phyloP scores from a whole-genome alignment of 2,113 vertebrate genomes.

The Rhinoderma darwinii region DNA sequence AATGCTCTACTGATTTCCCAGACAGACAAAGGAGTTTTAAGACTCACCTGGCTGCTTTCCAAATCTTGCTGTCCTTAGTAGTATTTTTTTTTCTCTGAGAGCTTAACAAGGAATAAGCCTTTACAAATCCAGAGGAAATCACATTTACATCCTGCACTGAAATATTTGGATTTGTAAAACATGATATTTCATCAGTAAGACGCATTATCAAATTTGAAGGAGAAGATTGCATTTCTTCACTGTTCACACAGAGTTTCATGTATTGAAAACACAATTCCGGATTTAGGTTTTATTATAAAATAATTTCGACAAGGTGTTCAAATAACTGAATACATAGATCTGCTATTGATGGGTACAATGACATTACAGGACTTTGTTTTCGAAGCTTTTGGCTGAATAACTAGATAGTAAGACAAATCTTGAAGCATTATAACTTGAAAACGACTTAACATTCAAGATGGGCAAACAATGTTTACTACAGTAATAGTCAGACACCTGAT shows the following conservation, averaged over 20 bases:
- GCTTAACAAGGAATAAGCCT: slow-evolving; percentile 50
- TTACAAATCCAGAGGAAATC: slow-evolving; percentile 46
- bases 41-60: slow-evolving; percentile 37
- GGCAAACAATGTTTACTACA: neutral
- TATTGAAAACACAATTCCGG: neutral
- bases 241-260: neutral
- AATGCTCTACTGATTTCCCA: slow-evolving; percentile 5
- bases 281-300: neutral
- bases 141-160: slow-evolving; percentile 42
- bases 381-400: neutral
- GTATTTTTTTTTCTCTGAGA: slow-evolving; percentile 31
- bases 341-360: neutral
- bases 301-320: neutral
- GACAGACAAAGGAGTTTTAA: slow-evolving; percentile 10
- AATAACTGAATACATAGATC: neutral
- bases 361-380: neutral
- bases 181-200: slow-evolving; percentile 41
- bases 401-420: neutral
- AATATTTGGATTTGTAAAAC: slow-evolving; percentile 53
- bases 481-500: neutral
- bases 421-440: neutral
- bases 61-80: slow-evolving; percentile 40
- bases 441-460: neutral
- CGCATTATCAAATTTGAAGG: slow-evolving; percentile 23
- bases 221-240: slow-evolving; percentile 9